phyloP scores from a whole-genome alignment of 2,113 vertebrate species.

The Candoia aspera region DNA sequence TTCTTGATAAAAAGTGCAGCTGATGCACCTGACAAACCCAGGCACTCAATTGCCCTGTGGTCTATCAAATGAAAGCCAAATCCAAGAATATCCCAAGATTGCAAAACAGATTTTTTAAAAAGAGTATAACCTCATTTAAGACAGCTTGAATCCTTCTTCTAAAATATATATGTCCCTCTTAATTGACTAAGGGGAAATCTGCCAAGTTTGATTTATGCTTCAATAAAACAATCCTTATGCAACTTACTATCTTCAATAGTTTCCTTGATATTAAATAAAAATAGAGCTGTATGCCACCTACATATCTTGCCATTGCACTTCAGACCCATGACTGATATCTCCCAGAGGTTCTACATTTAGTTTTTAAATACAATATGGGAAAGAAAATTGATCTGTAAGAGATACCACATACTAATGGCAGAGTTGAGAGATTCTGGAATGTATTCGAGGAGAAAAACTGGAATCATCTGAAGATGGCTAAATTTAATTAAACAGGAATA shows the following conservation, averaged over 20 bases:
- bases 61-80: background rate
- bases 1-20: background rate
- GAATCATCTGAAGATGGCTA: background rate
- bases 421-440: background rate
- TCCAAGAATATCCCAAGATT: background rate
- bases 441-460: background rate
- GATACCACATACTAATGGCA: background rate
- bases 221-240: background rate
- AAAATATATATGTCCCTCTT: background rate
- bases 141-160: background rate
- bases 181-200: background rate
- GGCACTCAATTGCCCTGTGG: background rate
- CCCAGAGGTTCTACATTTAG: background rate
- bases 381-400: background rate
- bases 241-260: background rate
- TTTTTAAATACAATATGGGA: background rate
- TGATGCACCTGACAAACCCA: background rate
- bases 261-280: background rate
- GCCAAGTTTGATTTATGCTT: background rate
- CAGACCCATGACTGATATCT: background rate
- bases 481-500: background rate
- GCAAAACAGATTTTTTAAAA: background rate
- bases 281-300: background rate
- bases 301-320: background rate
- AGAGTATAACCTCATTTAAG: background rate